A percentile compares a stretch with the other conserved stretches of the same genome.
Evolutionary conservation across 2,888 invertebrate genomes (phyloP).

Genomic region (Lycia hirtaria): DNA sequence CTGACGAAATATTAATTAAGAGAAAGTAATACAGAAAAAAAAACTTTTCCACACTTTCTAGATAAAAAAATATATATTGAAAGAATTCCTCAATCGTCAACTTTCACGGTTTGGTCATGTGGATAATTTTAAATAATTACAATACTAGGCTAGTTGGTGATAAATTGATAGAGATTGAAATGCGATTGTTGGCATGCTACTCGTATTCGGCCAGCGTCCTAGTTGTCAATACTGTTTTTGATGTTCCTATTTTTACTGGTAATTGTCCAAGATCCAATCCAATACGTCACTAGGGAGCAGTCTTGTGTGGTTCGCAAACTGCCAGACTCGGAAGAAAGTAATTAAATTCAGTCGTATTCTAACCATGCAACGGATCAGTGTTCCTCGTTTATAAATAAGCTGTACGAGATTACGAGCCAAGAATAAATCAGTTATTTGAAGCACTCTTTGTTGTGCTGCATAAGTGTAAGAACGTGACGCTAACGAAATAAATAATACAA

Average conservation of each 20-base stretch:
- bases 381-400: conserved; percentile 72
- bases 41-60: no score
- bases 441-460: conserved; percentile 54
- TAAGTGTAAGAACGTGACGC: conserved; percentile 36
- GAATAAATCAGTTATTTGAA: conserved; percentile 54
- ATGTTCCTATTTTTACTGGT: conserved; percentile 80
- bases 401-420: conserved; percentile 59
- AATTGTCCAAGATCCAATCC: conserved; percentile 79
- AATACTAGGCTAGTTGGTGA: neutral
- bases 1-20: no score
- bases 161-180: conserved; percentile 26
- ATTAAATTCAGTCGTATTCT: conserved; percentile 75
- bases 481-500: neutral
- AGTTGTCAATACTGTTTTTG: conserved; percentile 74
- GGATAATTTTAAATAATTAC: neutral
- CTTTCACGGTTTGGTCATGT: no score
- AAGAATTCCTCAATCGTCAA: no score
- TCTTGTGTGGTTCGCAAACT: conserved; percentile 55
- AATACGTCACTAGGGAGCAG: conserved; percentile 67
- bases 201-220: conserved; percentile 77
- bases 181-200: conserved; percentile 72
- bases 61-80: no score
- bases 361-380: conserved; percentile 66
- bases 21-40: no score
- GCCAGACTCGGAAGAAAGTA: conserved; percentile 69